Percentiles rank a stretch among this genome's conserved stretches.
Evolutionary conservation across 2,888 invertebrate species (phyloP).

Genomic region (Dascillus cervinus): DNA sequence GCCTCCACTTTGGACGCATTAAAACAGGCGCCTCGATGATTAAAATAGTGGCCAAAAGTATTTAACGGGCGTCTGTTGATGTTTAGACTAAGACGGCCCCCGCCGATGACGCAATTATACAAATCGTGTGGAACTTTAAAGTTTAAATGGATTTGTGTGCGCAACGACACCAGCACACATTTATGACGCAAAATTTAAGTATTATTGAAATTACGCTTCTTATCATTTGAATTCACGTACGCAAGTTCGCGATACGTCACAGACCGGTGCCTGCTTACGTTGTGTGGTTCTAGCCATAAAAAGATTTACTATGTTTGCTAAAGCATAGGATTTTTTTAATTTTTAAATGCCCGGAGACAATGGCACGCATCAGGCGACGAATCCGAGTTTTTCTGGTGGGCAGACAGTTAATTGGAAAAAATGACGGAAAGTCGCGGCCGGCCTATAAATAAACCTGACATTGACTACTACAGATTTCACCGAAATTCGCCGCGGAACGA

Average conservation of each 20-base stretch:
- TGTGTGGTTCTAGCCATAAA: neutral
- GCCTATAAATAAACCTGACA: no score
- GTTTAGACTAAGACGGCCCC: slow-evolving; percentile 10
- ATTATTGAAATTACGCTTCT: slow-evolving; percentile 8
- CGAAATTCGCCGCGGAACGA: no score
- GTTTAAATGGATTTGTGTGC: slow-evolving; percentile 12
- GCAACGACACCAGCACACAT: slow-evolving; percentile 7
- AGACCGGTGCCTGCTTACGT: neutral
- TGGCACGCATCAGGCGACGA: no score
- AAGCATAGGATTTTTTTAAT: slow-evolving; percentile 2
- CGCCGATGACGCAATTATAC: slow-evolving; percentile 10
- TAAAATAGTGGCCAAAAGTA: no score
- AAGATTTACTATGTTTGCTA: neutral
- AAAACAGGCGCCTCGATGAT: no score
- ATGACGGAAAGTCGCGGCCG: slow-evolving; percentile 1
- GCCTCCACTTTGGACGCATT: no score
- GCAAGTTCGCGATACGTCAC: slow-evolving; percentile 1
- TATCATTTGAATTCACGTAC: slow-evolving; percentile 3
- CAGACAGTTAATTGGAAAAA: no score
- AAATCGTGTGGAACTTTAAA: slow-evolving; percentile 11
- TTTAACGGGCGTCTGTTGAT: slow-evolving; percentile 1
- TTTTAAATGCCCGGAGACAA: no score
- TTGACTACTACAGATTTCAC: no score
- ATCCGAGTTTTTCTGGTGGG: no score
- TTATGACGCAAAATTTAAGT: slow-evolving; percentile 14